Evolutionary conservation across 1,140 invertebrate species (phyloP), one percentile per base, ranked within the genome.

Genomic region (Leptopilina boulardi): DNA sequence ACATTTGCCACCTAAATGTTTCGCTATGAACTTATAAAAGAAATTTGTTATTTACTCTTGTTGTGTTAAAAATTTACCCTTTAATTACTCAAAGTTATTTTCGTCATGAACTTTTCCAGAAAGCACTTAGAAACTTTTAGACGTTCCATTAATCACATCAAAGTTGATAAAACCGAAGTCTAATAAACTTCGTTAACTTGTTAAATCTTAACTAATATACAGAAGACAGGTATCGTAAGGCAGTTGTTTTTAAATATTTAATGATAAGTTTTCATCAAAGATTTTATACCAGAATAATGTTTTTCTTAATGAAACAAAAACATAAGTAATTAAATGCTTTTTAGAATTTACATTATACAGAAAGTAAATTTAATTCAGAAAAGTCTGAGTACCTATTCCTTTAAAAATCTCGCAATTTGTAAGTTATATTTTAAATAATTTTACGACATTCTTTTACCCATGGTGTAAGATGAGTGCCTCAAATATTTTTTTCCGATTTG

Each of bases 51-150:
- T 51, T 51, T 51, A 59, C 56, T 26, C 21, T 8, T 6, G 56
- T 26, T 11, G 1, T 11, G 56, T 15, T 59, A 26, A 59, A 59
- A 59, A 59, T 15, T 59, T 59, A 26, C 56, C 26, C 19, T 59
- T 59, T 59, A 15, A 59, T 59, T 59, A 59, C 23, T 59, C 56
- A 23, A 23, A 26, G 21, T 59, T 26, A 59, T 59, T 59, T 59
- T 59, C 10, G 3, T 26, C 23, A 26, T 26, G 3, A 59, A 26
- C 11, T 59, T 59, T 59, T 26, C 23, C 11, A 23, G 19, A 59
- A 59, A 59, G 56, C 56, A 59, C 56, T 59, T 59, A 59, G 23
- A 26, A 26, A 23, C 56, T 59, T 59, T 26, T 26, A 13, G 21
- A 15, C 56, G 2, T 59, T 26, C 3, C 19, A 59, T 59, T 59